Evolutionary conservation across 2,797 vertebrate species (phyloP), one percentile per base, ranked within the genome.

Genomic region (Kryptolebias ocellatus): DNA sequence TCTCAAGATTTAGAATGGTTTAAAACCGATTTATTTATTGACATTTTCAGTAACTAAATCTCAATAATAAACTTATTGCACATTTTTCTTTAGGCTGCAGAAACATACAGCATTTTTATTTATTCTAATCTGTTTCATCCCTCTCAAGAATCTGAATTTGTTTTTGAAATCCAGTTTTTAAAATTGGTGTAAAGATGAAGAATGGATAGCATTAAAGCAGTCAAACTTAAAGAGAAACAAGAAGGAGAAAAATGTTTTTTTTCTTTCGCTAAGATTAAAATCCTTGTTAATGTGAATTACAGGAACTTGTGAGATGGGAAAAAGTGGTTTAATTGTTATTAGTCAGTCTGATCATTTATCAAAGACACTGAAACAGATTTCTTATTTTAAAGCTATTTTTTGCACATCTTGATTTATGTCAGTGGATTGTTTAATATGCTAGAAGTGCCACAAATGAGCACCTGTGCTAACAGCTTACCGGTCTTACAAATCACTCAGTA

Each of bases 371-470:
- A 53, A 64, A 61, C 29, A 53, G 34, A 53, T 46, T 14, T 45
- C 11, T 3, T 17, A 39, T 74, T 79, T 67, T 34, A 68, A 68
- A 74, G 54, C 64, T 53, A 28, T 14, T 44, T 4, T 24, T 24
- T 55, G 31, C 46, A 58, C 4, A 55, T 51, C 15, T 53, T 64
- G 34, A 56, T 66, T 71, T 64, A 70, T 58, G 54, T 18, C 15
- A 47, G 29, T 18, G 8, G 24, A n/a, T 34, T 50, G 31, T 57
- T 78, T 60, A 59, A 56, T 60, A 64, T 78, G 60, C 66, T 66
- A 17, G 46, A 60, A 52, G 17, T 70, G 56, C 14, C 12, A 60
- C 28, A 37, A 60, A 34, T 57, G 56, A 70, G 50, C 18, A 50
- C 18, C 65, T 24, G 55, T 16, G 63, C 62, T 59, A 76, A 62